These are phyloP conservation scores for Labia minor DNA, from an alignment of 2,888 invertebrate species.

Conservation along the genomic window DNA sequence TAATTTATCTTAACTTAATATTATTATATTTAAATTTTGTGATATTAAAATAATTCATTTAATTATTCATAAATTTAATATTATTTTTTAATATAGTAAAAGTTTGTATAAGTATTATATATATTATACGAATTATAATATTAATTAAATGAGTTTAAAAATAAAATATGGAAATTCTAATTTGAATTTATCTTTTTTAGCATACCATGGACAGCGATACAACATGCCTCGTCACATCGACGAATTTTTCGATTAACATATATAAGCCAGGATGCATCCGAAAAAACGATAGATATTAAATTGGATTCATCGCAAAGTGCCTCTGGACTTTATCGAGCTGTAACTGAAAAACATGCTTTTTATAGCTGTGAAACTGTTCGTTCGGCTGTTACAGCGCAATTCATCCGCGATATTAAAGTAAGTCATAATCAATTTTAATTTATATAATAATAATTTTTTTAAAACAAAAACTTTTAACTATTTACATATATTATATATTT, in stretches of 20 bases:
- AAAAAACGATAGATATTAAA: constrained; percentile 63
- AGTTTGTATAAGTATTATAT: too few species aligned
- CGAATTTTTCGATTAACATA: constrained; percentile 66
- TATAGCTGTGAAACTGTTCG: constrained; percentile 87
- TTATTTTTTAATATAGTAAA: too few species aligned
- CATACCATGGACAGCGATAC: constrained; percentile 71
- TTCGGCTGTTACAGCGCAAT: constrained; percentile 77
- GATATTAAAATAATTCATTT: too few species aligned
- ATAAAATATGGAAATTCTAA: too few species aligned
- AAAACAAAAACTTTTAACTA: not conserved
- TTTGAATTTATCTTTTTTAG: too few species aligned
- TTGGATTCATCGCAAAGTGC: constrained; percentile 71
- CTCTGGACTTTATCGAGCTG: constrained; percentile 69
- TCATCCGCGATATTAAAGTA: constrained; percentile 74
- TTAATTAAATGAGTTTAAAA: too few species aligned
- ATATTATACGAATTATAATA: too few species aligned
- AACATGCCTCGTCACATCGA: constrained; percentile 63
- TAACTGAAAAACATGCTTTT: constrained; percentile 86
- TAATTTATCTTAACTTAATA: too few species aligned
- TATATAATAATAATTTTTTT: too few species aligned
- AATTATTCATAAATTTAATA: too few species aligned
- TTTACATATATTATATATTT: too few species aligned
- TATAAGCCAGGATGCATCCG: constrained; percentile 55
- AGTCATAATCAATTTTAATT: constrained; percentile 19
- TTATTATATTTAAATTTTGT: too few species aligned